Conservation (phyloP, 2,113 vertebrate species). For the Malurus alboscapulatus region DNA sequence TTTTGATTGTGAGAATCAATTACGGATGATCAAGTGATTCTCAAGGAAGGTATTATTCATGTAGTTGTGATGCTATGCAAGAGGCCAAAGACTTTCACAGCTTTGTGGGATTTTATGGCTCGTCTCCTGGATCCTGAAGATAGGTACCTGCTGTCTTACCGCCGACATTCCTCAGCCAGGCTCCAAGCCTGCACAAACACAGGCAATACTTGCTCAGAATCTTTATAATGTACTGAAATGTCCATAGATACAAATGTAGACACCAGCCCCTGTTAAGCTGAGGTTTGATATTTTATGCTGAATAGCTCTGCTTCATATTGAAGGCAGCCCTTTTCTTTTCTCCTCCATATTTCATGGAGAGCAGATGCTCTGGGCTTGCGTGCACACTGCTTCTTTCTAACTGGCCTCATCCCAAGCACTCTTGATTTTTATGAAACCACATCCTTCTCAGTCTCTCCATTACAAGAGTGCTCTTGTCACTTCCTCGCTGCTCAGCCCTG, state of each 20-base stretch:
- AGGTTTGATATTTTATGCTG: neutral
- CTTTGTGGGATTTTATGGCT: neutral
- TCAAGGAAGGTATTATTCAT: neutral
- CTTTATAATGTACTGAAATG: neutral
- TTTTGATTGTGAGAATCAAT: neutral
- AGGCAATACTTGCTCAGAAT: neutral
- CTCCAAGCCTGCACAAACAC: neutral
- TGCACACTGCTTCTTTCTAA: neutral
- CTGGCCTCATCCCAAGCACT: conserved; percentile 20
- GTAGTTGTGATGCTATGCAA: neutral
- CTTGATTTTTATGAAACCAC: conserved; percentile 18
- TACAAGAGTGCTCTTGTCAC: conserved; percentile 10
- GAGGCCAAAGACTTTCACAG: neutral
- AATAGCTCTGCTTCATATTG: neutral
- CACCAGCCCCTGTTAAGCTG: neutral
- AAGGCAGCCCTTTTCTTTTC: neutral
- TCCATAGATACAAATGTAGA: neutral
- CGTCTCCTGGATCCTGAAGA: neutral
- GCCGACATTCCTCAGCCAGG: neutral
- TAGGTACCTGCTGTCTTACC: neutral
- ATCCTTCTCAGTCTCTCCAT: conserved; percentile 11
- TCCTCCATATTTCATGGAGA: neutral
- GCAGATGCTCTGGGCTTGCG: neutral
- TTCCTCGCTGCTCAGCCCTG: neutral
- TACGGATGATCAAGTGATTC: neutral